Conservation (phyloP, 2,797 vertebrate genomes). For the Pterois miles region DNA sequence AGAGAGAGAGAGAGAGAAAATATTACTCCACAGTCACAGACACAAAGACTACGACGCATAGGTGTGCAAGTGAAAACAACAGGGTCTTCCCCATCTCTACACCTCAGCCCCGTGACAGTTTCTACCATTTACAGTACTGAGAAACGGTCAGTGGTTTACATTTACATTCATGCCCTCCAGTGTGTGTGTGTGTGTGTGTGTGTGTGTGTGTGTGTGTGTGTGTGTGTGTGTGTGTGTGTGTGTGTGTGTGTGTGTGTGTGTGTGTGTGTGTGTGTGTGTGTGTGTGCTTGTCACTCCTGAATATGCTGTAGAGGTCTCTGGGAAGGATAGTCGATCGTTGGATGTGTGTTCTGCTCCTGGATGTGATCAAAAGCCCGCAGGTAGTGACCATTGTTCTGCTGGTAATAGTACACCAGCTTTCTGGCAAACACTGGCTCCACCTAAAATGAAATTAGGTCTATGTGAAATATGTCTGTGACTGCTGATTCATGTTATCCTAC, state of each 20-base stretch:
- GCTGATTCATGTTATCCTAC: not conserved
- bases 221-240: not conserved
- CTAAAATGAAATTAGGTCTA: slow-evolving; percentile 74
- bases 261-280: not conserved
- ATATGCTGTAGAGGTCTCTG: slow-evolving; percentile 91
- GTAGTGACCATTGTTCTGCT: slow-evolving; percentile 92
- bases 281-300: slow-evolving; percentile 84
- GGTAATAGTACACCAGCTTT: slow-evolving; percentile 92
- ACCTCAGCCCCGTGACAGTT: slow-evolving; percentile 31
- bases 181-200: not conserved
- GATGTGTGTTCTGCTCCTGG: slow-evolving; percentile 82
- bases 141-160: slow-evolving; percentile 22
- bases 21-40: slow-evolving; percentile 29
- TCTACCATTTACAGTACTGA: slow-evolving; percentile 43
- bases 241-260: slow-evolving; percentile 14
- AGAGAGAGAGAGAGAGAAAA: slow-evolving; percentile 1
- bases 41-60: slow-evolving; percentile 30
- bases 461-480: slow-evolving; percentile 14
- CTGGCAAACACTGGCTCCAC: slow-evolving; percentile 96
- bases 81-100: slow-evolving; percentile 81
- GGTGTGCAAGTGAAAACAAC: slow-evolving; percentile 46
- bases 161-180: too few relatives aligned
- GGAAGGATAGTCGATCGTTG: slow-evolving; percentile 83
- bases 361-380: slow-evolving; percentile 89
- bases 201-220: not conserved